Percentiles rank a stretch among this genome's conserved stretches.
These are phyloP conservation scores for Pimephales promelas DNA, from an alignment of 2,113 vertebrate genomes.

Conservation along the genomic window DNA sequence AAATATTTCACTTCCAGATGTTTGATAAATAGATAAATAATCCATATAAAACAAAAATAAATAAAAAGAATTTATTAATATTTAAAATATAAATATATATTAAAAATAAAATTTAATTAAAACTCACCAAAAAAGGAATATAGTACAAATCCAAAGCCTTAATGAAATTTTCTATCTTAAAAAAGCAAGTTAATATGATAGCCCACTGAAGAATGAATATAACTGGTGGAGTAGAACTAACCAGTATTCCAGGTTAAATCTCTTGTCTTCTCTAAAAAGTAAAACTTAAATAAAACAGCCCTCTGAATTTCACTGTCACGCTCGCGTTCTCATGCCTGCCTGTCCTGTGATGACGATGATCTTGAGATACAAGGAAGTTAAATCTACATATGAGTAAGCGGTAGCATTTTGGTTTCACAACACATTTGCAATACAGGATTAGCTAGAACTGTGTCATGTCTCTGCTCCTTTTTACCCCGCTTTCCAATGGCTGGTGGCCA, in stretches of 20 bases:
- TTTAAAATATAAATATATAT: too few species aligned
- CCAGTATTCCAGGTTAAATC: background rate
- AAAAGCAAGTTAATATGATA: conserved; percentile 16
- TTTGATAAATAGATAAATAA: background rate
- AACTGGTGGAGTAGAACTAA: conserved; percentile 11
- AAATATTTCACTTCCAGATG: background rate
- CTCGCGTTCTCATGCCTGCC: background rate
- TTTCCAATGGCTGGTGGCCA: conserved; percentile 28
- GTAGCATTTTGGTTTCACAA: background rate
- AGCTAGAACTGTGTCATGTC: conserved; percentile 4
- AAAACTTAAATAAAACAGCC: conserved; percentile 1
- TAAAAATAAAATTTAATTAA: background rate
- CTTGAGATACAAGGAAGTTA: conserved; percentile 16
- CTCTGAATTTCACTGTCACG: background rate
- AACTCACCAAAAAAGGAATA: conserved; percentile 42
- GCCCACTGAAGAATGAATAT: conserved; percentile 12
- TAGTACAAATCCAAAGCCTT: conserved; percentile 3
- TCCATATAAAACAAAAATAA: background rate
- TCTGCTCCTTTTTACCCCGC: background rate
- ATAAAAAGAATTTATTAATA: background rate
- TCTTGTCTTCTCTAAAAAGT: background rate
- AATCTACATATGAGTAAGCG: background rate
- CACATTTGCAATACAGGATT: conserved; percentile 17
- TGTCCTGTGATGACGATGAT: conserved; percentile 4
- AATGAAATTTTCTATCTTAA: conserved; percentile 20